Percentiles rank a stretch among this genome's conserved stretches.
Evolutionary conservation across 1,140 invertebrate species (phyloP).

Genomic region (Bombus huntii): DNA sequence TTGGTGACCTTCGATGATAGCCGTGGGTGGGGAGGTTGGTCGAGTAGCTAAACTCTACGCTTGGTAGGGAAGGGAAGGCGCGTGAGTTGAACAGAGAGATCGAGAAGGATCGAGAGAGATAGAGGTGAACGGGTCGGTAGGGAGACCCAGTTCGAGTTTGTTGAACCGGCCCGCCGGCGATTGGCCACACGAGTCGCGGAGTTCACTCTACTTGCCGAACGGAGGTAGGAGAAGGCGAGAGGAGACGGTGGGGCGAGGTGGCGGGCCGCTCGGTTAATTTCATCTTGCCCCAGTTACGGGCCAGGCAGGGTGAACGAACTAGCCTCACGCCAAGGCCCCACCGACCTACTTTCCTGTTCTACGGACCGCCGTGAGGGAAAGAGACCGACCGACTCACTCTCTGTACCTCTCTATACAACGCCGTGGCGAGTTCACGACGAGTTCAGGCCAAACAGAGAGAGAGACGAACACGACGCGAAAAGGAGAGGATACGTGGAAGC

Average conservation of each 20-base stretch:
- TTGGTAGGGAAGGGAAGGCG: conserved; percentile 29
- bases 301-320: conserved; percentile 83
- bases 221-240: conserved; percentile 45
- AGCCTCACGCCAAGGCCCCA: conserved; percentile 83
- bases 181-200: conserved; percentile 71
- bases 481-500: conserved; percentile 27
- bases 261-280: conserved; percentile 81
- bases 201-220: conserved; percentile 68
- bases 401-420: conserved; percentile 13
- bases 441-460: conserved; percentile 36
- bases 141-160: conserved; percentile 81
- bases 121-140: conserved; percentile 43
- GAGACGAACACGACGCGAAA: conserved; percentile 32
- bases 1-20: conserved; percentile 74
- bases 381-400: conserved; percentile 50
- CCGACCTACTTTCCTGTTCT: conserved; percentile 80
- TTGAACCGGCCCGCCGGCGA: conserved; percentile 78
- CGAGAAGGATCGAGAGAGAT: conserved; percentile 28
- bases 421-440: conserved; percentile 40
- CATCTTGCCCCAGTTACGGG: conserved; percentile 83
- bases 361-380: conserved; percentile 50
- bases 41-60: conserved; percentile 54
- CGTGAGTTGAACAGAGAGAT: conserved; percentile 25
- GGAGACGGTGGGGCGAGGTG: conserved; percentile 56
- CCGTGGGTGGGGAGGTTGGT: conserved; percentile 64